phyloP scores from a whole-genome alignment of 2,113 vertebrate species.

The Oophaga pumilio region DNA sequence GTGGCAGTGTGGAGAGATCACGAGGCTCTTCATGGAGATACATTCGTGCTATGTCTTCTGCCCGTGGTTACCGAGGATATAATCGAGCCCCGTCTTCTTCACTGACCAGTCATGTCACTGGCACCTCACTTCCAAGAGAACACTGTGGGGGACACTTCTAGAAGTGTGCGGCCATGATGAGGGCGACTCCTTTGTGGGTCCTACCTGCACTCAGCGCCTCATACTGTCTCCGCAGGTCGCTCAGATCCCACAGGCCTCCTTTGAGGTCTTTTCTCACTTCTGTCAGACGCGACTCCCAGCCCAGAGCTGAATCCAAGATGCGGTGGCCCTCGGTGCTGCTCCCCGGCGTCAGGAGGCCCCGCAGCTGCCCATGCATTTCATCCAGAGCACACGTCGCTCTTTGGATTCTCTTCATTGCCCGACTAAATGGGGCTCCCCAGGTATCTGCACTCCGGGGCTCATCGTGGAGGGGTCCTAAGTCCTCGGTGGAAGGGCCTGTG shows the following conservation, averaged over 20 bases:
- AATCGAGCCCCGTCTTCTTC: too few species aligned
- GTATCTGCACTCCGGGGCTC: not conserved
- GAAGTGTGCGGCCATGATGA: not conserved
- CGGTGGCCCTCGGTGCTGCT: not conserved
- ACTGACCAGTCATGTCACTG: too few species aligned
- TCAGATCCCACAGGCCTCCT: conserved; percentile 22
- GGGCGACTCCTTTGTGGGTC: not conserved
- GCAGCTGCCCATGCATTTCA: conserved; percentile 42
- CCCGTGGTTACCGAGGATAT: too few species aligned
- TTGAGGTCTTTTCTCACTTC: conserved; percentile 38
- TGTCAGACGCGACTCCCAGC: conserved; percentile 24
- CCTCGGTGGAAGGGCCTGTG: conserved; percentile 6
- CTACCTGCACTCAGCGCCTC: conserved; percentile 14
- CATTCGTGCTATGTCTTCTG: too few species aligned
- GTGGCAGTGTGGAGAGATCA: too few species aligned
- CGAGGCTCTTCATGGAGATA: too few species aligned
- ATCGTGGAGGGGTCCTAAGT: not conserved
- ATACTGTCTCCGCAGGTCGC: conserved; percentile 21
- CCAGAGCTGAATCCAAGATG: conserved; percentile 22
- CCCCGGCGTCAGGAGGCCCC: not conserved
- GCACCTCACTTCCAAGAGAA: too few species aligned
- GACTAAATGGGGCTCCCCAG: conserved; percentile 15
- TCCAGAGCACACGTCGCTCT: not conserved
- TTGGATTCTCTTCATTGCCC: conserved; percentile 38
- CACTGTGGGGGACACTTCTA: too few species aligned